A percentile compares a stretch with the other conserved stretches of the same genome.
Evolutionary conservation across 1,140 invertebrate genomes (phyloP).

Genomic region (Cepaea nemoralis): DNA sequence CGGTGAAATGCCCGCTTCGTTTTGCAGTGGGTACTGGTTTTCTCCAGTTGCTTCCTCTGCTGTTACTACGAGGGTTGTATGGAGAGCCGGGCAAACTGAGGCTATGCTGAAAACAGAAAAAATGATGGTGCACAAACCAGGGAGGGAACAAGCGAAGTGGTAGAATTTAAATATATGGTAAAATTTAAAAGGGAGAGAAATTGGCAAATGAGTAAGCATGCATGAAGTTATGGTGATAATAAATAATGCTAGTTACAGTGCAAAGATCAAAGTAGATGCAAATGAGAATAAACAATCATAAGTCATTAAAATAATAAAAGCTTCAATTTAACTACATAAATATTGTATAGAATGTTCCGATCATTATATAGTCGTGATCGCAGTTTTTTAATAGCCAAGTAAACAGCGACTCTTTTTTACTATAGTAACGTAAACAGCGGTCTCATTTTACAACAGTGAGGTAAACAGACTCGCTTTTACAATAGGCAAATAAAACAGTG

Average conservation of each 20-base stretch:
- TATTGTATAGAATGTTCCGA: too few species aligned
- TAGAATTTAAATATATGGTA: not conserved
- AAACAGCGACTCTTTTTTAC: too few species aligned
- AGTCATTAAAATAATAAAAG: too few species aligned
- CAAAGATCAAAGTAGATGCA: not conserved
- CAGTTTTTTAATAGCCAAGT: too few species aligned
- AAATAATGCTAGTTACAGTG: too few species aligned
- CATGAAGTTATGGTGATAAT: not conserved
- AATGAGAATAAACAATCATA: too few species aligned
- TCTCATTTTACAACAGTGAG: too few species aligned
- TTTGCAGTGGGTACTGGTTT: slow-evolving; percentile 63
- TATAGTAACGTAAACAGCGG: too few species aligned
- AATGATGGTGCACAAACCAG: not conserved
- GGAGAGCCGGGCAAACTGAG: slow-evolving; percentile 96
- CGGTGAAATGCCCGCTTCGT: slow-evolving; percentile 70
- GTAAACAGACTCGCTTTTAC: too few species aligned
- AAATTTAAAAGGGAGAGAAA: not conserved
- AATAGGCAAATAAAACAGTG: too few species aligned
- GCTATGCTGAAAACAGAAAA: slow-evolving; percentile 82
- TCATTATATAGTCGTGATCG: too few species aligned
- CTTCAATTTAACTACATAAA: too few species aligned
- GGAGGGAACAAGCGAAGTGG: not conserved
- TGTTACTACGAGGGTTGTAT: slow-evolving; percentile 85
- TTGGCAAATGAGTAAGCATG: not conserved
- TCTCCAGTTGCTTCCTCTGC: slow-evolving; percentile 75